These are phyloP conservation scores for Passer montanus DNA, from an alignment of 2,113 vertebrate species.

Conservation along the genomic window DNA sequence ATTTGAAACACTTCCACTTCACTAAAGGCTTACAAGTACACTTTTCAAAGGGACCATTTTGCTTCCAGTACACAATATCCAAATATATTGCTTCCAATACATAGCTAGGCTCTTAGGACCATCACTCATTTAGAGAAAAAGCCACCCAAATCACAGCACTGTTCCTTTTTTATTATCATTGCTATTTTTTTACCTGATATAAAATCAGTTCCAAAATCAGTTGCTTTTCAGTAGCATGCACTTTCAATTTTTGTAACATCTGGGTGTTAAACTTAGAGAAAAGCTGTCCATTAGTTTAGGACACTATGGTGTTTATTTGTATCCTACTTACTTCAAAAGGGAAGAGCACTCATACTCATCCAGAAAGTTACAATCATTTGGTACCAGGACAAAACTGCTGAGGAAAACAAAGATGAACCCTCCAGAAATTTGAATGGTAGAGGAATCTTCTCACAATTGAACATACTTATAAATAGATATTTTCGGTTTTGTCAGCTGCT, in stretches of 20 bases:
- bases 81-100: background rate
- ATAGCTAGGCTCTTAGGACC: background rate
- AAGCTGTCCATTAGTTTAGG: background rate
- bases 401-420: background rate
- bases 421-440: background rate
- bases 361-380: background rate
- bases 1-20: background rate
- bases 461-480: background rate
- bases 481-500: background rate
- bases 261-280: background rate
- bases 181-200: background rate
- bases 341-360: background rate
- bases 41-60: background rate
- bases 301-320: background rate
- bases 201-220: background rate
- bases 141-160: background rate
- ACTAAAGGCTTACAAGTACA: background rate
- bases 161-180: background rate
- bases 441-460: background rate
- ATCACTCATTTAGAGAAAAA: background rate
- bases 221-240: background rate
- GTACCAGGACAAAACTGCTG: background rate
- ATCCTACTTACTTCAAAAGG: background rate
- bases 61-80: background rate
- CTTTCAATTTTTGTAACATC: background rate